These are phyloP conservation scores for Nysson spinosus DNA, from an alignment of 2,888 invertebrate species.

Conservation along the genomic window DNA sequence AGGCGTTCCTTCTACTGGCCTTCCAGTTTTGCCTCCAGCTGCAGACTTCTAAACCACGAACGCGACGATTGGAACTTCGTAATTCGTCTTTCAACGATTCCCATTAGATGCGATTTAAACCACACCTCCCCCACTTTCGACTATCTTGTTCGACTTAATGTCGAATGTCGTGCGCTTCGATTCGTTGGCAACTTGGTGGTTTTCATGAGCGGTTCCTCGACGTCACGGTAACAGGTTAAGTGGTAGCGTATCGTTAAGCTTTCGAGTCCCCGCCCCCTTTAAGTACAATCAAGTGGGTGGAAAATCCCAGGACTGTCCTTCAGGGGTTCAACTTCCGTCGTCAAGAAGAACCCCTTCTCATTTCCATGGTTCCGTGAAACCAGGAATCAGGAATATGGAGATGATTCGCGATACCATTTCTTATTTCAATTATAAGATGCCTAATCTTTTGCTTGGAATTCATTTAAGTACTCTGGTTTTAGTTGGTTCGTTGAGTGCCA, in stretches of 20 bases:
- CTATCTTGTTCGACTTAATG: no score
- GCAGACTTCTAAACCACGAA: constrained; percentile 17
- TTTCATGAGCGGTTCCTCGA: background rate
- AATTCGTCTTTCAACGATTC: constrained; percentile 31
- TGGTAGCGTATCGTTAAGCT: background rate
- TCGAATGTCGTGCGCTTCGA: no score
- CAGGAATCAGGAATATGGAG: no score
- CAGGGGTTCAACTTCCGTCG: background rate
- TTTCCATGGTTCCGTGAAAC: no score
- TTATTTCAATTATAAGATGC: no score
- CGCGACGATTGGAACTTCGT: constrained; percentile 38
- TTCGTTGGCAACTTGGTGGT: constrained; percentile 3
- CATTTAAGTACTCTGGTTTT: no score
- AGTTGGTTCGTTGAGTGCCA: no score
- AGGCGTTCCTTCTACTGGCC: constrained; percentile 17
- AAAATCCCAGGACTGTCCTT: constrained; percentile 15
- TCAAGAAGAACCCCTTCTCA: no score
- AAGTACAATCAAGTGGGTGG: constrained; percentile 24
- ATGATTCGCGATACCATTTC: no score
- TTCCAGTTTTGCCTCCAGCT: constrained; percentile 21
- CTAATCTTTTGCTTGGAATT: no score
- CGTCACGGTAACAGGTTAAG: no score
- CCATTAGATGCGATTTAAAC: constrained; percentile 13
- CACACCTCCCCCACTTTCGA: background rate
- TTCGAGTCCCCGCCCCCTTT: constrained; percentile 2